Percentiles rank a stretch among this genome's conserved stretches.
phyloP scores from a whole-genome alignment of 2,797 vertebrate genomes.

The Ataeniobius toweri region DNA sequence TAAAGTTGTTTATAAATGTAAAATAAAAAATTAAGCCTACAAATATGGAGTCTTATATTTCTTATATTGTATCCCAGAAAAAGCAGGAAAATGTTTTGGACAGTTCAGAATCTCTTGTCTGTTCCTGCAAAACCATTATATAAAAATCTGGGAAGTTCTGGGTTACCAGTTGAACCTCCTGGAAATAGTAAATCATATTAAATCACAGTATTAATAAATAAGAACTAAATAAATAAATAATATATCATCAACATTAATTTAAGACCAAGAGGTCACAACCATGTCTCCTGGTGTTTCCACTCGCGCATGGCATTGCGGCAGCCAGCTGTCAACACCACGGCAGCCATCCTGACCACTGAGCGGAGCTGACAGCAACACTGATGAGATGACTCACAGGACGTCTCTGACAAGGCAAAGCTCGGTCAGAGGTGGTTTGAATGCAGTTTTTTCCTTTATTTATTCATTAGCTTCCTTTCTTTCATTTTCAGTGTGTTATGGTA shows the following conservation, averaged over 20 bases:
- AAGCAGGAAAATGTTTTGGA: neutral
- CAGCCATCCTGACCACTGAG: slow-evolving; percentile 42
- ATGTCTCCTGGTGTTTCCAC: slow-evolving; percentile 28
- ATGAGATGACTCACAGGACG: slow-evolving; percentile 53
- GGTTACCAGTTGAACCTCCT: slow-evolving; percentile 9
- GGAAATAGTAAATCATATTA: too few species aligned
- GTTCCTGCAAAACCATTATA: neutral
- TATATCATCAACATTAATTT: neutral
- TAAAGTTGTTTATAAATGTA: too few species aligned
- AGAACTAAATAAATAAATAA: too few species aligned
- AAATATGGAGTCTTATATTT: too few species aligned
- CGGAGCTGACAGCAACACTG: slow-evolving; percentile 46
- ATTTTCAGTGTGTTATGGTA: neutral
- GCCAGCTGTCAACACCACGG: slow-evolving; percentile 57
- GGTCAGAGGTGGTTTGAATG: too few species aligned
- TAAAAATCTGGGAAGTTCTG: neutral
- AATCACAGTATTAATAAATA: too few species aligned
- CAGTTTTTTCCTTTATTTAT: slow-evolving; percentile 51
- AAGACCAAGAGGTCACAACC: slow-evolving; percentile 35
- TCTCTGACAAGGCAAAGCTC: slow-evolving; percentile 21
- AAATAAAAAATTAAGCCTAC: too few species aligned
- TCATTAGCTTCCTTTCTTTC: slow-evolving; percentile 35
- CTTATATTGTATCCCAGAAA: neutral
- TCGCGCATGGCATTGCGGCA: slow-evolving; percentile 48
- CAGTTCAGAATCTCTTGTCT: neutral